Evolutionary conservation across 2,888 invertebrate genomes (phyloP), one percentile per base, ranked within the genome.

Genomic region (Augiades crinisus): DNA sequence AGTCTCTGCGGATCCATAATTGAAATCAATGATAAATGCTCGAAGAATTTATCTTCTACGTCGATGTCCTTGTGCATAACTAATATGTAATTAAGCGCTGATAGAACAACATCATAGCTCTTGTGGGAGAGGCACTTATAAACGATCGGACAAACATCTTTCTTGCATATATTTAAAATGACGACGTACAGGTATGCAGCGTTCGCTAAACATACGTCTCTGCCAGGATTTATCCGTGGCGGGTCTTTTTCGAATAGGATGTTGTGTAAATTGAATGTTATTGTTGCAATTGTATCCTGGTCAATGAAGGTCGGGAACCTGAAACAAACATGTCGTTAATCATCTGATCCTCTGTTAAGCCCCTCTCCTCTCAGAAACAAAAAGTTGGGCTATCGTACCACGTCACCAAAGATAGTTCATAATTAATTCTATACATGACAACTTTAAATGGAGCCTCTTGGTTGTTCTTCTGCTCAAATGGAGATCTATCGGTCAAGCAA

Each of bases 371-470:
- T n/a, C n/a, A n/a, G n/a, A n/a, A n/a, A n/a, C n/a, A n/a, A n/a
- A n/a, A n/a, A n/a, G n/a, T n/a, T 84, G 81, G 0, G 72, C 67
- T 2, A 83, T 54, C 3, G 49, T 76, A 84, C 56, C 85, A 85
- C 0, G 37, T n/a, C n/a, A n/a, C n/a, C n/a, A n/a, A n/a, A n/a
- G n/a, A n/a, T n/a, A n/a, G n/a, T n/a, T n/a, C n/a, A n/a, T n/a
- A n/a, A n/a, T n/a, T n/a, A n/a, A n/a, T n/a, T n/a, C n/a, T n/a
- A n/a, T n/a, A n/a, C n/a, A n/a, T n/a, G n/a, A n/a, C n/a, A n/a
- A n/a, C n/a, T n/a, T n/a, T n/a, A n/a, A n/a, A n/a, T n/a, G n/a
- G n/a, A n/a, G n/a, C n/a, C n/a, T n/a, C n/a, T n/a, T n/a, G n/a
- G n/a, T n/a, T n/a, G n/a, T n/a, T n/a, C n/a, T n/a, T n/a, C n/a